Evolutionary conservation across 2,113 vertebrate species (phyloP).

Genomic region (Nothoprocta pentlandii): DNA sequence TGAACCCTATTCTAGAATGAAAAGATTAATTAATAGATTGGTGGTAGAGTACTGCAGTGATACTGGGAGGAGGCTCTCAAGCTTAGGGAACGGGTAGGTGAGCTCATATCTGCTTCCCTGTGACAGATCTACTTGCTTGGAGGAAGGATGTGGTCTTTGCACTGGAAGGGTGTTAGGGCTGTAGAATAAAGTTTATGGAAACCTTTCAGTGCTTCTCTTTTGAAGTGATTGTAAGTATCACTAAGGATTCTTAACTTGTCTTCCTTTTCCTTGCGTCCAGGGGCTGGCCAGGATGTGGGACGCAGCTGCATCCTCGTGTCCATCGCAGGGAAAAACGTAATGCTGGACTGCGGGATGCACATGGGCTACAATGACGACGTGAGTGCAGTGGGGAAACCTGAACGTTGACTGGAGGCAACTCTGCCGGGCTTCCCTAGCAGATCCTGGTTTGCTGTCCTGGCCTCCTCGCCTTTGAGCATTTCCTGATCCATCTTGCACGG

Average conservation of each 20-base stretch:
- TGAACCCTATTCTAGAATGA: not conserved
- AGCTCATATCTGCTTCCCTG: not conserved
- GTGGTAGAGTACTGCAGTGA: not conserved
- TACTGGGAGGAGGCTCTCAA: not conserved
- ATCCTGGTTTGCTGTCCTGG: rapidly evolving
- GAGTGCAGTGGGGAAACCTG: constrained; percentile 40
- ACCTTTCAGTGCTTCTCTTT: not conserved
- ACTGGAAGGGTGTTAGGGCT: not conserved
- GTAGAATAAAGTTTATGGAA: rapidly evolving
- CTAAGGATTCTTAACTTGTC: not conserved
- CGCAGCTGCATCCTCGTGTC: constrained; percentile 97
- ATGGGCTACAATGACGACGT: constrained; percentile 98
- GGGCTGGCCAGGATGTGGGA: constrained; percentile 97
- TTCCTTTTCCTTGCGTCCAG: constrained; percentile 44
- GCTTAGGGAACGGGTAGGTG: not conserved
- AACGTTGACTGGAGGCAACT: rapidly evolving
- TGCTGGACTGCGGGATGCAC: constrained; percentile 99
- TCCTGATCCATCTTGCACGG: rapidly evolving
- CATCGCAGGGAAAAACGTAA: constrained; percentile 95
- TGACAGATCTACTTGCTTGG: not conserved
- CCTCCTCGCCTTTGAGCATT: too few relatives aligned
- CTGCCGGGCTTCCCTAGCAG: not conserved
- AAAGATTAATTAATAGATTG: rapidly evolving
- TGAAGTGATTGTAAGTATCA: rapidly evolving
- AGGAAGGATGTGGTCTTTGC: not conserved